Base-by-base conservation (phyloP, 2,113 vertebrate species). In the Hypomesus transpacificus region DNA sequence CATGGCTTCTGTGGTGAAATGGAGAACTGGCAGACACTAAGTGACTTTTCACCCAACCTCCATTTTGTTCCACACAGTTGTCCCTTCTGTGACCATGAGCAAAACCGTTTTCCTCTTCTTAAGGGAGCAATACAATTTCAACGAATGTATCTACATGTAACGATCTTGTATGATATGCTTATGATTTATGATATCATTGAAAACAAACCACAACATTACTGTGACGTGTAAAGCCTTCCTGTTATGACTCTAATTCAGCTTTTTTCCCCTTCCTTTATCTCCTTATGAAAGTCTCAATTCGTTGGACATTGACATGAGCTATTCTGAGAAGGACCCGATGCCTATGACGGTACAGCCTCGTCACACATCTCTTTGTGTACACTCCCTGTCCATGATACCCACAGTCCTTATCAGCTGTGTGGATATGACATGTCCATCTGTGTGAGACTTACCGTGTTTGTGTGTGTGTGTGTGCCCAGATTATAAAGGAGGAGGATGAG, bases 241-340 rank as follows among this genome's bases (percentile, higher is more conserved):
- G n/a, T 16, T 62, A 39, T 11, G 24, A 61, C 3, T 79, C 24
- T 51, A 20, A 81, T 28, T 34, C 69, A 53, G 39, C 70, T 2
- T 26, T 17, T 77, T 69, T 26, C 53, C 31, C 28, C 69, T 53
- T 51, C 70, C 2, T 26, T 17, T 77, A 52, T 66, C 34, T 64
- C 28, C 73, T 52, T 69, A 80, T 78, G 31, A 50, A 80, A 99
- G 96, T 76, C 24, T 91, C 18, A 94, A 93, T 82, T 97, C 95
- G 20, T 82, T 96, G 75, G 95, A 96, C 17, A 86, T 94, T 59
- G 84, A 94, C 62, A 74, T 86, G 0, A 11, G 70, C 34, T 59
- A 28, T 53, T 4, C 50, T 63, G 88, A 79, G 34, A 87, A 76
- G 21, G 76, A 85, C 20, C 70, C 22, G 2, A 75, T 80, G 56